Evolutionary conservation across 2,888 invertebrate genomes (phyloP).

Genomic region (Agrotis exclamationis): DNA sequence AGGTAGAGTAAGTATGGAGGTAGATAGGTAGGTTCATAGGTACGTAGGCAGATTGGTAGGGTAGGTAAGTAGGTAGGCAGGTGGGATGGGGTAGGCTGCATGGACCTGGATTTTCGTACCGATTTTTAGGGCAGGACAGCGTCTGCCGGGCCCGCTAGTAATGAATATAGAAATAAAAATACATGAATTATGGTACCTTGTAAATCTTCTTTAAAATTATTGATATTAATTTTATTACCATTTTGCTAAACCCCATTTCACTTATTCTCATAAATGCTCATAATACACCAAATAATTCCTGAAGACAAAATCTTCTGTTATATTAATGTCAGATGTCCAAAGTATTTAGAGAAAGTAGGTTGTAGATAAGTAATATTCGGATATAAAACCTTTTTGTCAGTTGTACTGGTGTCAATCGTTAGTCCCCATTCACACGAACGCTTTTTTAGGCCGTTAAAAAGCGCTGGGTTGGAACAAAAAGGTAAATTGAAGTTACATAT

Average conservation of each 20-base stretch:
- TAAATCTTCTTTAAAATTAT: slow-evolving; percentile 18
- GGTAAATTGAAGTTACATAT: too few relatives aligned
- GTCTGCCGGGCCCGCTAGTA: too few relatives aligned
- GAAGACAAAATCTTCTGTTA: not conserved
- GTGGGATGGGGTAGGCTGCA: too few relatives aligned
- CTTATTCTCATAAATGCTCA: not conserved
- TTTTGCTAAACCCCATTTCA: not conserved
- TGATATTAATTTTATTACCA: slow-evolving; percentile 5
- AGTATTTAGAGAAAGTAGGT: not conserved
- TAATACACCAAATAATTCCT: not conserved
- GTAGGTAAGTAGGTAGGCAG: too few relatives aligned
- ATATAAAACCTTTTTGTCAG: not conserved
- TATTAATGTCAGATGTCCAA: slow-evolving; percentile 2
- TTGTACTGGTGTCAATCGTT: not conserved
- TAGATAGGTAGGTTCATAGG: too few relatives aligned
- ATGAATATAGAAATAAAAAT: not conserved
- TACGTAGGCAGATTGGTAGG: too few relatives aligned
- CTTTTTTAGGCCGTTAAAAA: too few relatives aligned
- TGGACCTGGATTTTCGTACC: too few relatives aligned
- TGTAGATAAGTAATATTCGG: not conserved
- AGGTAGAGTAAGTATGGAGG: too few relatives aligned
- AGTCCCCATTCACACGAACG: too few relatives aligned
- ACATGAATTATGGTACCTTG: slow-evolving; percentile 8
- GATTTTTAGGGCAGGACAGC: too few relatives aligned
- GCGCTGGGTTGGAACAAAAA: too few relatives aligned